Evolutionary conservation across 2,113 vertebrate genomes (phyloP).

Genomic region (Clinocottus analis): DNA sequence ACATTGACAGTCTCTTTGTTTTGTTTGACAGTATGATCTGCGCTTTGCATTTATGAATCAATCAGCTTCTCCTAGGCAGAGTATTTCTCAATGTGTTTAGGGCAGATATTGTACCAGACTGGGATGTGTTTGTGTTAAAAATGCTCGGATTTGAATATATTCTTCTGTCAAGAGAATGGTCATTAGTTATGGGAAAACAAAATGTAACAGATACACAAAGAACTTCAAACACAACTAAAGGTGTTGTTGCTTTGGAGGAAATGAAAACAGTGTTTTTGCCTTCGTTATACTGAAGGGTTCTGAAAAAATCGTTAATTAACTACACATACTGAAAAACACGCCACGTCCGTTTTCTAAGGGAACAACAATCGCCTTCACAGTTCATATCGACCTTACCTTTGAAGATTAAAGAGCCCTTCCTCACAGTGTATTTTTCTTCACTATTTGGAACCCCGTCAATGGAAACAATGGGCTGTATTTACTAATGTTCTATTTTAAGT

Average conservation of each 20-base stretch:
- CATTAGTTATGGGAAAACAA: not conserved
- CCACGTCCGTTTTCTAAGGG: not conserved
- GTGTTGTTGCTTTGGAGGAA: not conserved
- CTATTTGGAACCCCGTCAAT: constrained; percentile 36
- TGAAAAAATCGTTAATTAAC: constrained; percentile 35
- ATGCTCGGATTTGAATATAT: not conserved
- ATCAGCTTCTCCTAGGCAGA: constrained; percentile 50
- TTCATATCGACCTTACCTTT: constrained; percentile 29
- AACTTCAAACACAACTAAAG: not conserved
- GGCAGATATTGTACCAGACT: constrained; percentile 35
- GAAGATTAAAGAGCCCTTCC: constrained; percentile 39
- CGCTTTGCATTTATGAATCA: constrained; percentile 56
- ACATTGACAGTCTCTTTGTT: constrained; percentile 58
- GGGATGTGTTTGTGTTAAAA: not conserved
- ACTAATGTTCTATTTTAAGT: constrained; percentile 42
- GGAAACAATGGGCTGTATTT: constrained; percentile 11
- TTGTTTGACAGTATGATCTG: constrained; percentile 60
- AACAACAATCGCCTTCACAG: constrained; percentile 12
- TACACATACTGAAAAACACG: constrained; percentile 10
- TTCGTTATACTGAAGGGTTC: not conserved
- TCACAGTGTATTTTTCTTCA: constrained; percentile 28
- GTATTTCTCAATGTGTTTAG: constrained; percentile 38
- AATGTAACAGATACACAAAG: not conserved
- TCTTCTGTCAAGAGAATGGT: not conserved
- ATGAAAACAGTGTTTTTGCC: not conserved